Evolutionary conservation across 2,113 vertebrate species (phyloP), one percentile per base, ranked within the genome.

Genomic region (Nibea albiflora): DNA sequence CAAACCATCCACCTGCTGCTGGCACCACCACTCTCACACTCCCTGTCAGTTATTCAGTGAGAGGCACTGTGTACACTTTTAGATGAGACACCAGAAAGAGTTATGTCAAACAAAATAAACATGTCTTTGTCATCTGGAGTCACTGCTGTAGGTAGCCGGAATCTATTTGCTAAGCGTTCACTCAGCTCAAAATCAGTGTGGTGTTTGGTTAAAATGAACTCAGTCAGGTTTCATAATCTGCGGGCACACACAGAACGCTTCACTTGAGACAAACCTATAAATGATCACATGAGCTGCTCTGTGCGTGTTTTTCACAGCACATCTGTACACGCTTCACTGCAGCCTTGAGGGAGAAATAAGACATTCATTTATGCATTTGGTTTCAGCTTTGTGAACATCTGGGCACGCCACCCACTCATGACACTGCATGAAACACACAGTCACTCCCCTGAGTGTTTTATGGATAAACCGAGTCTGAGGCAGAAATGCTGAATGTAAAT

Each of bases 1-100:
- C 75, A 65, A 76, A 88, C 71, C 77, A 87, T 87, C 84, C 86
- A 93, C 90, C 88, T 93, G 88, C 88, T 88, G 73, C 79, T 72
- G 90, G 73, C 79, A 70, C 42, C 10, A n/a, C 69, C 75, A 74
- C 81, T 50, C 71, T 35, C 68, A 87, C 90, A 74, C 86, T 78
- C 90, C 77, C 90, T 87, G 89, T 85, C 89, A 81, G 89, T 92
- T 92, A 84, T 63, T 66, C 44, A 49, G 35, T 1, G 63, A 64
- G 71, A 68, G 73, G 65, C 86, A 39, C 87, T 6, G 11, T 11
- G 39, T 24, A 53, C 47, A 35, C 53, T 70, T 52, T 9, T 4
- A 17, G 15, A 12, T 44, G 10, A 15, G 19, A 84, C 28, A 39
- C 39, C 20, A 56, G n/a, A 68, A 1, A 17, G 67, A 42, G 16